Base-by-base conservation (phyloP, 1,140 invertebrate species). In the Drosophila setifemur region DNA sequence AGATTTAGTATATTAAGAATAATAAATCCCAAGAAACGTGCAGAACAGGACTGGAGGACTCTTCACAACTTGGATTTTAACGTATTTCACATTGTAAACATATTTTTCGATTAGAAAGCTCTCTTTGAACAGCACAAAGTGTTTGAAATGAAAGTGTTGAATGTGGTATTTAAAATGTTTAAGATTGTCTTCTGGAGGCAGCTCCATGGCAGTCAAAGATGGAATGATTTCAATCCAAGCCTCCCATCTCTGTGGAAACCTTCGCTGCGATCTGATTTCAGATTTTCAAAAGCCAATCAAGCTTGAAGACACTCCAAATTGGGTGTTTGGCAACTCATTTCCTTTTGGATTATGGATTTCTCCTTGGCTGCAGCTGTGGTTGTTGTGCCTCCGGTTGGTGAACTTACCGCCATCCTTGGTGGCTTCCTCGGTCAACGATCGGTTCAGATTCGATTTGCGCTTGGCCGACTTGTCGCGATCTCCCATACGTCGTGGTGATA, bases 381-480 rank as follows among this genome's bases (percentile, higher is more conserved):
- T 61, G 74, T 18, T 43, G 43, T 57, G 43, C 63, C 31, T 68
- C 42, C 28, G 28, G 23, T 28, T 25, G 47, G 61, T 29, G 21
- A 25, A 89, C 88, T 89, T 88, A 89, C 73, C 76, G 87, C 90
- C 88, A 75, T 91, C 88, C 60, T 77, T 73, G 53, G 91, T 90
- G 58, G 91, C 91, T 82, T 92, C 91, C 88, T 94, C 93, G 49
- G 92, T 93, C 39, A 91, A 77, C 7, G 93, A 91, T 42, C 93
- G 91, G 88, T 94, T 95, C 49, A 94, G 83, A 88, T 93, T 93
- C 28, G 93, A 94, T 90, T 94, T 94, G 45, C 94, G 90, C 88
- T 94, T 94, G 54, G 91, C 91, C 61, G 93, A 94, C 73, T 94
- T 94, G 88, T 94, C 93, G 68, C 92, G 92, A 83, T 93, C 92